Evolutionary conservation across 92 coral and sea anemone genomes (phyloP).

Genomic region (Porites divaricata): DNA sequence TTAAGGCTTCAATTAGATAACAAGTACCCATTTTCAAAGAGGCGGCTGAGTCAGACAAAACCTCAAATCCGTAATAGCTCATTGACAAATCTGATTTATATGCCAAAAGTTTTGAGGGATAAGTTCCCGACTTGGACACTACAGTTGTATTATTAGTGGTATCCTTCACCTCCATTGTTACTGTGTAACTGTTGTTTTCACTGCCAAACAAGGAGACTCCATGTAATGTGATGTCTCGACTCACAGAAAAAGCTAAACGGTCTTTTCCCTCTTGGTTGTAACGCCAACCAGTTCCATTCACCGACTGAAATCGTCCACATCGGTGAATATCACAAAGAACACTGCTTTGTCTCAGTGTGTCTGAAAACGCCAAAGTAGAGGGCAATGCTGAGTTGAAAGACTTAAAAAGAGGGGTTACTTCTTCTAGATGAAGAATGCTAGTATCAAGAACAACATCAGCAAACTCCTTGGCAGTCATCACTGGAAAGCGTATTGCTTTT

Average conservation of each 20-base stretch:
- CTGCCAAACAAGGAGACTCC: slow-evolving; percentile 17
- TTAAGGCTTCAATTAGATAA: slow-evolving; percentile 15
- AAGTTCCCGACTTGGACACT: neutral
- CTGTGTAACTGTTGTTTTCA: neutral
- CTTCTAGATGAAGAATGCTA: neutral
- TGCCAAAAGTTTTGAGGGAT: neutral
- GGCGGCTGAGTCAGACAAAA: slow-evolving; percentile 51
- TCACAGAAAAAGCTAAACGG: neutral
- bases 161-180: neutral
- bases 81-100: neutral
- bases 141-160: neutral
- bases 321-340: neutral
- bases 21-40: slow-evolving; percentile 2
- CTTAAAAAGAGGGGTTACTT: neutral
- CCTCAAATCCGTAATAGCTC: slow-evolving; percentile 36
- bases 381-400: neutral
- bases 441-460: neutral
- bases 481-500: slow-evolving; percentile 12
- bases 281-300: neutral
- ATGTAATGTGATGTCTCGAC: slow-evolving; percentile 9
- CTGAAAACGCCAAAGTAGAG: slow-evolving; percentile 3
- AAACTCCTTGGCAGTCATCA: neutral
- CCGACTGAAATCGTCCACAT: neutral
- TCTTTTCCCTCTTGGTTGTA: neutral
- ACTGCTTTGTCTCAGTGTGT: neutral